Evolutionary conservation across 2,113 vertebrate genomes (phyloP).

Genomic region (Vimba vimba): DNA sequence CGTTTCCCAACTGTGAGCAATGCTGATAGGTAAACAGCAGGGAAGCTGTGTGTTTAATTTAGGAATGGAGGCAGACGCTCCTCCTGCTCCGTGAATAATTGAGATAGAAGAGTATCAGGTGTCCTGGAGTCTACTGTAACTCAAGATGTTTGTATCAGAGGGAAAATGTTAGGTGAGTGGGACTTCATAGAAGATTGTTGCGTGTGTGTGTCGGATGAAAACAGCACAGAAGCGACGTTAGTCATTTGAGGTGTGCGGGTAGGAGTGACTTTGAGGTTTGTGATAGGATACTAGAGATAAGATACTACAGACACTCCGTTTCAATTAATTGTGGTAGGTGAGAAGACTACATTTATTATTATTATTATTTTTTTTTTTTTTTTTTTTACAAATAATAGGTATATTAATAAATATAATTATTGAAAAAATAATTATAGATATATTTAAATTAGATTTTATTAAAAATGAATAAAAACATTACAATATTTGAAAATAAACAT

Average conservation of each 20-base stretch:
- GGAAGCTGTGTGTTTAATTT: slow-evolving; percentile 31
- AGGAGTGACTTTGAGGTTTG: not conserved
- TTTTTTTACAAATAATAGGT: too few species aligned
- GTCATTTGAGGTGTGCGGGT: not conserved
- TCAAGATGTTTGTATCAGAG: slow-evolving; percentile 41
- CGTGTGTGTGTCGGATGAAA: not conserved
- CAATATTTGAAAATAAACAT: not conserved
- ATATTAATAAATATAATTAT: not conserved
- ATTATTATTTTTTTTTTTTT: too few species aligned
- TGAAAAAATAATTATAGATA: not conserved
- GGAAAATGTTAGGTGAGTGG: not conserved
- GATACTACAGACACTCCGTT: not conserved
- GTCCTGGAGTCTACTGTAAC: slow-evolving; percentile 48
- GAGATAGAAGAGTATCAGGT: slow-evolving; percentile 26
- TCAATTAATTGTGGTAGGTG: not conserved
- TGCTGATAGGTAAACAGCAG: slow-evolving; percentile 10
- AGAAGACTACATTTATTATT: not conserved
- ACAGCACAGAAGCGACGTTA: slow-evolving; percentile 3
- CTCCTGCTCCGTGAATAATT: slow-evolving; percentile 53
- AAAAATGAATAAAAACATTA: not conserved
- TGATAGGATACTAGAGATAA: not conserved
- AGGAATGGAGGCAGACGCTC: not conserved
- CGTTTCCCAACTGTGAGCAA: not conserved
- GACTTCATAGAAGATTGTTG: not conserved
- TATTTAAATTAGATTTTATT: not conserved